Evolutionary conservation across 2,797 vertebrate species (phyloP).

Genomic region (Microhierax caerulescens): DNA sequence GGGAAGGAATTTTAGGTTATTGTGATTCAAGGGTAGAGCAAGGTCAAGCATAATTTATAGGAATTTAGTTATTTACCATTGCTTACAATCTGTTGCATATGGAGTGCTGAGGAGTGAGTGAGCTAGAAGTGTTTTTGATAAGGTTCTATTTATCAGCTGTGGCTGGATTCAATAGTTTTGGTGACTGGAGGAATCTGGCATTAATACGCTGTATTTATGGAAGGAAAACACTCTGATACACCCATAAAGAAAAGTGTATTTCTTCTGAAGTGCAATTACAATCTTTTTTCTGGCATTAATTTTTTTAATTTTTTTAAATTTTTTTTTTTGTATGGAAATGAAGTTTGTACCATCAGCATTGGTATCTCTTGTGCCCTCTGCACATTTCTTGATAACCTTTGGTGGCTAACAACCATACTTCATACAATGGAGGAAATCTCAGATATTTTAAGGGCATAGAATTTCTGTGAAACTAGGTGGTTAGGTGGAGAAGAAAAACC

Average conservation of each 20-base stretch:
- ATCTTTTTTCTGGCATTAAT: background rate
- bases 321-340: background rate
- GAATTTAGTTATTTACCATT: background rate
- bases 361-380: background rate
- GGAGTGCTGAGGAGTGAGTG: background rate
- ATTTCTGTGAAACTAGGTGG: background rate
- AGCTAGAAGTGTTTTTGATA: background rate
- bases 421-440: background rate
- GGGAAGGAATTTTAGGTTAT: background rate
- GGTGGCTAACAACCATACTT: background rate
- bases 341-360: background rate
- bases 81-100: background rate
- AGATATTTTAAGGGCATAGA: background rate
- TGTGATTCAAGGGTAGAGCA: background rate
- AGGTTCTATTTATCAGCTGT: background rate
- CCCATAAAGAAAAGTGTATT: background rate
- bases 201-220: background rate
- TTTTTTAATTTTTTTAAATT: background rate
- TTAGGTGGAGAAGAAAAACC: background rate
- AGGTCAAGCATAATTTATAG: background rate
- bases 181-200: background rate
- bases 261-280: background rate
- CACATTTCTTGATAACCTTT: background rate
- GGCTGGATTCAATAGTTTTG: background rate
- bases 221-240: background rate